Evolutionary conservation across 2,113 vertebrate species (phyloP).

Genomic region (Phoxinus phoxinus): DNA sequence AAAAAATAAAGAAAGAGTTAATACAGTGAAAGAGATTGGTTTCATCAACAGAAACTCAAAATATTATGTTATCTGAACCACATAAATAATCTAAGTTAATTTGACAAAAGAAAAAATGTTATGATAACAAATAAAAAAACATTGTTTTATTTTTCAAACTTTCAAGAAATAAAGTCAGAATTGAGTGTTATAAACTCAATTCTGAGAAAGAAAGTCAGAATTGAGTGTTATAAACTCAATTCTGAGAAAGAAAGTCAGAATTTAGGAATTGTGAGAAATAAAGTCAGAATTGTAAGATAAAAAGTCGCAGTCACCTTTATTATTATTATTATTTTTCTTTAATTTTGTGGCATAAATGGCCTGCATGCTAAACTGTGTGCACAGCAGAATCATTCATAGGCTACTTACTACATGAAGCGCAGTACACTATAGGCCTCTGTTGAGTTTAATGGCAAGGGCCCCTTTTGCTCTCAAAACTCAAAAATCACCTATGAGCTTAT

Average conservation of each 20-base stretch:
- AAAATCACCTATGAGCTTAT: conserved; percentile 17
- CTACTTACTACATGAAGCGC: not conserved
- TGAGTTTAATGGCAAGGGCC: not conserved
- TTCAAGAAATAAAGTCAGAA: not conserved
- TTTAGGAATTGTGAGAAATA: too few relatives aligned
- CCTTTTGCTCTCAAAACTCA: conserved; percentile 5
- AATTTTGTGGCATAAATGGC: not conserved
- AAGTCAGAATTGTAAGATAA: not conserved
- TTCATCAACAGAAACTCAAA: too few relatives aligned
- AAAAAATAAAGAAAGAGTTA: too few relatives aligned
- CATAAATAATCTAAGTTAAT: too few relatives aligned
- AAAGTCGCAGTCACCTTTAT: not conserved
- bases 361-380: not conserved
- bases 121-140: too few relatives aligned
- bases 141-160: not conserved
- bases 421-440: conserved; percentile 19
- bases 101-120: too few relatives aligned
- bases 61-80: too few relatives aligned
- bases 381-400: not conserved
- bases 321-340: not conserved
- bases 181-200: not conserved
- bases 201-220: not conserved
- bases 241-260: not conserved
- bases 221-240: not conserved
- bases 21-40: too few relatives aligned